These are phyloP conservation scores for Portevinia maculata DNA, from an alignment of 2,888 invertebrate genomes.

Conservation along the genomic window DNA sequence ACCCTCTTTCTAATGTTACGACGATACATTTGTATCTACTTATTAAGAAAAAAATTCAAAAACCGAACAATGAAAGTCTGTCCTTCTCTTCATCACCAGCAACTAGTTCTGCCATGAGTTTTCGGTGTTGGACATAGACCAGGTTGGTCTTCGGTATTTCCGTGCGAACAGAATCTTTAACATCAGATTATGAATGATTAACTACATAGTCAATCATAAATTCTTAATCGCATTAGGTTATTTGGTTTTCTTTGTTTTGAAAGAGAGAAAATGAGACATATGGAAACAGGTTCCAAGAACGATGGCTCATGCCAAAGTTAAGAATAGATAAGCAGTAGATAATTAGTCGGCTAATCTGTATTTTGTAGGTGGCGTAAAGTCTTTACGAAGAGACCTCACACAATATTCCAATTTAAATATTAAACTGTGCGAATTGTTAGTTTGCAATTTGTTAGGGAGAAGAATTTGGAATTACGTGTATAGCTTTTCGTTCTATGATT, in stretches of 20 bases:
- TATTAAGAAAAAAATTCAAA: neutral
- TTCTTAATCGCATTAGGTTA: slow-evolving; percentile 27
- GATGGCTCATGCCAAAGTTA: slow-evolving; percentile 12
- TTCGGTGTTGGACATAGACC: slow-evolving; percentile 25
- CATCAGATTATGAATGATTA: slow-evolving; percentile 37
- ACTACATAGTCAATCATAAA: slow-evolving; percentile 47
- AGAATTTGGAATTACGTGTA: neutral
- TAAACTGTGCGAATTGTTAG: neutral
- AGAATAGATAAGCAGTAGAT: slow-evolving; percentile 24
- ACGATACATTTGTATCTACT: neutral
- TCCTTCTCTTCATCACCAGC: slow-evolving; percentile 2
- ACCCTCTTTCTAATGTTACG: neutral
- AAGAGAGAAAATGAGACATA: neutral
- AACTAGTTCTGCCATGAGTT: slow-evolving; percentile 25
- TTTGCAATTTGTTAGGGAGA: neutral
- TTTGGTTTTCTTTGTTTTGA: slow-evolving; percentile 25
- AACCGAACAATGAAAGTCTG: neutral
- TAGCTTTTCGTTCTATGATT: slow-evolving; percentile 19
- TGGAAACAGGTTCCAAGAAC: slow-evolving; percentile 8
- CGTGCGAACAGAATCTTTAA: slow-evolving; percentile 46
- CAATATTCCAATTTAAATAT: neutral
- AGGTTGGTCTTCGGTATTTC: slow-evolving; percentile 50
- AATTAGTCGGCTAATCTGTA: slow-evolving; percentile 11
- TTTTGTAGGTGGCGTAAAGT: slow-evolving; percentile 24
- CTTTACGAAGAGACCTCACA: neutral